These are phyloP conservation scores for Hydractinia echinata DNA, from an alignment of 30 jellyfish, hydroid and myxozoan genomes.

Conservation along the genomic window DNA sequence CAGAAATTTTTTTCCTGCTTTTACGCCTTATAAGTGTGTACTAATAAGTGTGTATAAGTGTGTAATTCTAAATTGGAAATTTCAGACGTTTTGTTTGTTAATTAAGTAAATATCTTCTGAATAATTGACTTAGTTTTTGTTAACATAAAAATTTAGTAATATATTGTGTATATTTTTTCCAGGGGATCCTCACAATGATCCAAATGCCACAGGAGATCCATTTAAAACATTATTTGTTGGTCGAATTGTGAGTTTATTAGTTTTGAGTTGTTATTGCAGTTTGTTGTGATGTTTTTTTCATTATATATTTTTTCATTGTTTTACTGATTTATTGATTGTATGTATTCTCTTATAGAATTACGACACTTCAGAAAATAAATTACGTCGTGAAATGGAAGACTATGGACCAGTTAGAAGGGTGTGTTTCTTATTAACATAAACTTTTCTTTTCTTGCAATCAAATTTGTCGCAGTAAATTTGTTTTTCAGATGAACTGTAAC, in stretches of 20 bases:
- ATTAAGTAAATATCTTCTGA: neutral
- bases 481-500: neutral
- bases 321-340: neutral
- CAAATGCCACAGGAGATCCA: constrained; percentile 88
- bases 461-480: neutral
- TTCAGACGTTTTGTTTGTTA: neutral
- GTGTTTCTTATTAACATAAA: neutral
- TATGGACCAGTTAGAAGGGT: constrained; percentile 94
- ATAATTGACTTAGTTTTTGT: neutral
- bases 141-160: neutral
- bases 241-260: constrained; percentile 61
- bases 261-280: neutral
- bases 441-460: neutral
- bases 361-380: constrained; percentile 83
- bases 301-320: neutral
- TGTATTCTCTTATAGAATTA: constrained; percentile 47
- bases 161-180: neutral
- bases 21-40: too few species aligned
- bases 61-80: neutral
- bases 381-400: constrained; percentile 84
- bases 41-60: too few species aligned
- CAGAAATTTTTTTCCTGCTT: too few species aligned
- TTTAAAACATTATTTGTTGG: constrained; percentile 92
- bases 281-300: neutral
- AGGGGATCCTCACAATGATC: constrained; percentile 99